Evolutionary conservation across 2,113 vertebrate genomes (phyloP), one percentile per base, ranked within the genome.

Genomic region (Hyaena hyaena): DNA sequence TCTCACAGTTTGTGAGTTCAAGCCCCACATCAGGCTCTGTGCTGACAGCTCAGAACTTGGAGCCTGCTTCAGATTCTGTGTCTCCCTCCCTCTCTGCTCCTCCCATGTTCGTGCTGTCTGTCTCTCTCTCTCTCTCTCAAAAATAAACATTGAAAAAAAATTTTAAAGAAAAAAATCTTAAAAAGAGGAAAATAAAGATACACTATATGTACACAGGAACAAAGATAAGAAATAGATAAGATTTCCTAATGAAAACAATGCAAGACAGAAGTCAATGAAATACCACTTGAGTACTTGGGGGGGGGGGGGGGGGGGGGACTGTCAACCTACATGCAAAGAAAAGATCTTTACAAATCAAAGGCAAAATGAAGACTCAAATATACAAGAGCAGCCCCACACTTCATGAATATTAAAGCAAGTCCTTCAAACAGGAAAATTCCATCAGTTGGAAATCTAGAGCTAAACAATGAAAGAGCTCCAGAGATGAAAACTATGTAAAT

Each of bases 401-500:
- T 45, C 17, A 81, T 9, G 16, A 82, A 92, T 26, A 61, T 81
- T 71, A 71, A 71, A 88, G 48, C 1, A 88, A 81, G 63, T 90
- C 31, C 31, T 91, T 45, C 50, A 28, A 26, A 21, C 39, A 74
- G 61, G 31, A 89, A 80, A 93, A 77, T 16, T 28, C 1, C 50
- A 89, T 73, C 55, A 43, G 9, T 21, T 84, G 15, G 39, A 93
- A 88, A 48, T 76, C 45, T 69, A 35, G 69, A 93, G 48, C 55
- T 87, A 92, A 87, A 95, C 24, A 73, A 81, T 48, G 45, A n/a
- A 66, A 96, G n/a, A 33, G 7, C 43, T 88, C 45, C 48, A 93
- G 8, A 93, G 76, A 61, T 33, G 6, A 26, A 74, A 92, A 80
- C 33, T 73, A 65, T 7, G 53, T 45, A 76, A 85, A 86, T 53